Evolutionary conservation across 2,113 vertebrate genomes (phyloP).

Genomic region (Cranoglanis bouderius): DNA sequence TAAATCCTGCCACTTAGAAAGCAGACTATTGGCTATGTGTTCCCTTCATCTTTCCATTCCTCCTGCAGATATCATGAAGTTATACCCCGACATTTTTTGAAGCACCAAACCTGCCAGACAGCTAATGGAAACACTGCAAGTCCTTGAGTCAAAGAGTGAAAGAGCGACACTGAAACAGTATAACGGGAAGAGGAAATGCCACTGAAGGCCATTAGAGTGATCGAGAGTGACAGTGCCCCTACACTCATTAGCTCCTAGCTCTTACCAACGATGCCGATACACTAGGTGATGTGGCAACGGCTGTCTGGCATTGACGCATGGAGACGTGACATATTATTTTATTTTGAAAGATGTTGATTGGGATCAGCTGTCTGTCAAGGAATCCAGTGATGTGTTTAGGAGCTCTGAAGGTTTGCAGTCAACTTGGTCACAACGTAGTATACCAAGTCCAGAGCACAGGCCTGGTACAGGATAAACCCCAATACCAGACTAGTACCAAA

Average conservation of each 20-base stretch:
- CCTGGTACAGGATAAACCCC: neutral
- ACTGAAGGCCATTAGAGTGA: conserved; percentile 22
- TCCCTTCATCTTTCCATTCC: neutral
- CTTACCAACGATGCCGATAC: neutral
- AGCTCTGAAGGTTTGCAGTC: neutral
- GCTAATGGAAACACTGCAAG: neutral
- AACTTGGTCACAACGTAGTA: neutral
- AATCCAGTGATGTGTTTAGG: neutral
- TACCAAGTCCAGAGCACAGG: neutral
- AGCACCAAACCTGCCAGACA: neutral
- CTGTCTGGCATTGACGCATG: neutral
- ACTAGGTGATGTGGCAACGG: neutral
- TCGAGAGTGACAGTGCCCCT: neutral
- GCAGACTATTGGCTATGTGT: neutral
- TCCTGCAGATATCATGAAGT: neutral
- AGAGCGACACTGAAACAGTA: neutral
- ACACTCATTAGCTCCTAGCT: conserved; percentile 12
- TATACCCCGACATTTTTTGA: neutral
- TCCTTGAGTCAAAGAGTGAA: conserved; percentile 5
- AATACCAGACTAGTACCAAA: neutral
- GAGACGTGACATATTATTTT: neutral
- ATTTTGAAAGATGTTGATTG: neutral
- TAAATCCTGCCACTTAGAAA: neutral
- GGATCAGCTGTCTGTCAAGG: neutral
- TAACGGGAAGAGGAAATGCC: neutral